These are phyloP conservation scores for Pelodytes ibericus DNA, from an alignment of 2,797 vertebrate genomes.

Conservation along the genomic window DNA sequence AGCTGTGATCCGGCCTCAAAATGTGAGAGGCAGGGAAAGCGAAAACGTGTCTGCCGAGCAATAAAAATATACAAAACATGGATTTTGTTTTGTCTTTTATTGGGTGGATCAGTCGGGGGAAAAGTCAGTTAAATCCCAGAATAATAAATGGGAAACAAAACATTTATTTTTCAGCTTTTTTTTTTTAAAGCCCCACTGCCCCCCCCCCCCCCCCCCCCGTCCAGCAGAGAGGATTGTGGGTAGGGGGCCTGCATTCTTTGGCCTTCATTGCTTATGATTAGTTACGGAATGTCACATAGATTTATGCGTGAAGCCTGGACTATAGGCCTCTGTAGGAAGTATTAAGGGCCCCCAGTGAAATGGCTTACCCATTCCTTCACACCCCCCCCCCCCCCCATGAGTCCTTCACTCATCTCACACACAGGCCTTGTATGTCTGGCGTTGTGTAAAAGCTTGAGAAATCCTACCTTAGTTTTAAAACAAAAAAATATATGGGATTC, in stretches of 20 bases:
- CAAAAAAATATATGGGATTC: constrained; percentile 20
- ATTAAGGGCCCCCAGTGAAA: constrained; percentile 68
- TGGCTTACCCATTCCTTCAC: constrained; percentile 56
- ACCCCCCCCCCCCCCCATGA: constrained; percentile 53
- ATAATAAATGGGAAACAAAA: neutral
- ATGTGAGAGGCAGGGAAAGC: too few relatives aligned
- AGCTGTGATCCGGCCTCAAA: neutral
- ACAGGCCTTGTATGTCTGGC: constrained; percentile 48
- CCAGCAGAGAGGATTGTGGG: constrained; percentile 81
- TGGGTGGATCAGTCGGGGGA: neutral
- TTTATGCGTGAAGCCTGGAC: constrained; percentile 96
- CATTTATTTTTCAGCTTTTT: constrained; percentile 7
- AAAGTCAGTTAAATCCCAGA: neutral
- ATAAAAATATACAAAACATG: neutral
- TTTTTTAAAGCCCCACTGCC: constrained; percentile 66
- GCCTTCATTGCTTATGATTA: constrained; percentile 97
- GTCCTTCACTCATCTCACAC: too few relatives aligned
- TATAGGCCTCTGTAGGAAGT: constrained; percentile 83
- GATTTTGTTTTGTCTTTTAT: neutral
- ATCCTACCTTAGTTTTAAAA: neutral
- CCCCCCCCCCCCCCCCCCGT: constrained; percentile 72
- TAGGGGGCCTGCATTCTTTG: constrained; percentile 79
- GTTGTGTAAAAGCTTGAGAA: constrained; percentile 58
- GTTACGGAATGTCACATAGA: constrained; percentile 96
- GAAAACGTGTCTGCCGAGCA: neutral